phyloP scores from a whole-genome alignment of 2,888 invertebrate species.

The Plemyria rubiginata region DNA sequence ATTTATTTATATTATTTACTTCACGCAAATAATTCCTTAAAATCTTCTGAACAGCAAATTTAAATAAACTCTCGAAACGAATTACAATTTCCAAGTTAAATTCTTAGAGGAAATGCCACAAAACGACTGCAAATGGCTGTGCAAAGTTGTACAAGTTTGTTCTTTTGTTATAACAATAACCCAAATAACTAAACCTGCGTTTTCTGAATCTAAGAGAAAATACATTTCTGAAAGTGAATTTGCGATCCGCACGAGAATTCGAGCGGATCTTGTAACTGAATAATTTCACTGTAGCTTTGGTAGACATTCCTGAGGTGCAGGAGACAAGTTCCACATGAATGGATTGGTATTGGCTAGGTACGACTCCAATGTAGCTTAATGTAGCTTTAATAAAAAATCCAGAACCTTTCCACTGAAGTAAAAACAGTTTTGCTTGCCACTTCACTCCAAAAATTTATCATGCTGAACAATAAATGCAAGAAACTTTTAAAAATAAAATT shows the following conservation, averaged over 20 bases:
- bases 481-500: neutral
- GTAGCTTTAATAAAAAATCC: conserved; percentile 1
- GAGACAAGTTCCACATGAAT: conserved; percentile 50
- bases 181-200: conserved; percentile 51
- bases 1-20: too few species aligned
- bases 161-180: conserved; percentile 50
- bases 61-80: conserved; percentile 46
- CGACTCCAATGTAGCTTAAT: conserved; percentile 1
- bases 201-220: conserved; percentile 49
- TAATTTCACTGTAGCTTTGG: conserved; percentile 38
- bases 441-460: neutral
- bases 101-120: conserved; percentile 53
- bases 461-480: neutral
- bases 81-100: conserved; percentile 57
- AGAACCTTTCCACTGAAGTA: conserved; percentile 1
- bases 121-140: conserved; percentile 55
- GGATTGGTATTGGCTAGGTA: conserved; percentile 42
- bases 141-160: conserved; percentile 52
- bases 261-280: conserved; percentile 45
- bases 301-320: conserved; percentile 48
- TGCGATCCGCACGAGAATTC: conserved; percentile 47
- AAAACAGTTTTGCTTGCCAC: neutral
- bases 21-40: conserved; percentile 12
- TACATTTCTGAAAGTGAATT: conserved; percentile 48
- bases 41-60: conserved; percentile 41